Conservation (phyloP, 2,797 vertebrate genomes). For the Poeciliopsis turneri region DNA sequence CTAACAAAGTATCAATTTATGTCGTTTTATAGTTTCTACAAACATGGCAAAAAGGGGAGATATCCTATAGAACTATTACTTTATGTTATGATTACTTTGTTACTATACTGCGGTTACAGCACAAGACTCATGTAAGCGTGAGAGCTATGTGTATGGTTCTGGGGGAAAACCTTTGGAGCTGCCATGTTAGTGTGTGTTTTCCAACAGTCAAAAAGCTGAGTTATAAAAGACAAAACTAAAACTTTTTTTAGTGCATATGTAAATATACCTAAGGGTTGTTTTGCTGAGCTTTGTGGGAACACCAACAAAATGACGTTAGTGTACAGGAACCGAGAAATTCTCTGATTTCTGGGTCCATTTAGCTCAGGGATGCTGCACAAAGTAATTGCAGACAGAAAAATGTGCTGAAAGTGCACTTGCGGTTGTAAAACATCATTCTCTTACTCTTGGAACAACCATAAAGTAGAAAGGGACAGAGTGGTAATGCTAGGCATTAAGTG, state of each 20-base stretch:
- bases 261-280: background rate
- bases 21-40: too few relatives aligned
- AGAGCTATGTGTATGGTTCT: too few relatives aligned
- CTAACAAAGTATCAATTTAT: too few relatives aligned
- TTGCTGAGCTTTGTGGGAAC: background rate
- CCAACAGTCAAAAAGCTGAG: too few relatives aligned
- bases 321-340: background rate
- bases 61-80: too few relatives aligned
- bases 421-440: background rate
- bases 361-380: background rate
- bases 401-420: background rate
- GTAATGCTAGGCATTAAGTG: background rate
- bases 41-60: too few relatives aligned
- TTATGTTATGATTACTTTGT: too few relatives aligned
- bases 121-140: too few relatives aligned
- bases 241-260: background rate
- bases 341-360: background rate
- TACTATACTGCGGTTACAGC: too few relatives aligned
- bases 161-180: too few relatives aligned
- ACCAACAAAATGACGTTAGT: background rate
- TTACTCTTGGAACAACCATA: background rate
- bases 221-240: too few relatives aligned
- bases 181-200: too few relatives aligned
- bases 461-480: background rate
- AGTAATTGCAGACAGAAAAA: background rate